phyloP scores from a whole-genome alignment of 2,888 invertebrate species.

The Drosophila stalkeri region DNA sequence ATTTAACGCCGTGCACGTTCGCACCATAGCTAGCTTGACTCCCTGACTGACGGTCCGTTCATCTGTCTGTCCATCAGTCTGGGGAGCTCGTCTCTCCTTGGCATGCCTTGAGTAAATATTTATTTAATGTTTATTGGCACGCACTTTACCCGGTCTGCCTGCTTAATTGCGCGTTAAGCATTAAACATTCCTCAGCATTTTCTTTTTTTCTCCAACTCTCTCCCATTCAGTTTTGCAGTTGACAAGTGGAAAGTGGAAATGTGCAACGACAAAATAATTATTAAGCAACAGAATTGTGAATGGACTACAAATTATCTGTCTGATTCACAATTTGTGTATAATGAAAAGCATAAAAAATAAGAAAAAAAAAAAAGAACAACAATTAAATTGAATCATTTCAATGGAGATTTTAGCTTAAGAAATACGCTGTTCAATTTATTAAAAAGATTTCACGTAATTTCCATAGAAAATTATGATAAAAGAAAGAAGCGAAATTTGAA shows the following conservation, averaged over 20 bases:
- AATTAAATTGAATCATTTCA: not conserved
- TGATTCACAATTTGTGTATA: conserved; percentile 1
- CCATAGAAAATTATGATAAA: not conserved
- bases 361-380: conserved; percentile 10
- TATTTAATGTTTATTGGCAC: conserved; percentile 80
- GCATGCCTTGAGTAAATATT: conserved; percentile 64
- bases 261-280: conserved; percentile 46
- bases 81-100: conserved; percentile 25
- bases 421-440: not conserved
- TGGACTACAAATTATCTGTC: conserved; percentile 25
- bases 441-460: not conserved
- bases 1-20: conserved; percentile 65
- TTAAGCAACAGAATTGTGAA: conserved; percentile 21
- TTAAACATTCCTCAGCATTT: conserved; percentile 49
- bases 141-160: conserved; percentile 59
- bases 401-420: not conserved
- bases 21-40: conserved; percentile 9
- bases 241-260: conserved; percentile 31
- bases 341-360: not conserved
- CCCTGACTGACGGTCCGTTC: not conserved
- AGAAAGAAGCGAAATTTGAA: not conserved
- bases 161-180: conserved; percentile 79
- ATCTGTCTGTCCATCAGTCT: conserved; percentile 11
- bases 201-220: not conserved
- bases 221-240: conserved; percentile 36